Conservation (phyloP, 2,888 invertebrate genomes). For the Teleiodes luculella region DNA sequence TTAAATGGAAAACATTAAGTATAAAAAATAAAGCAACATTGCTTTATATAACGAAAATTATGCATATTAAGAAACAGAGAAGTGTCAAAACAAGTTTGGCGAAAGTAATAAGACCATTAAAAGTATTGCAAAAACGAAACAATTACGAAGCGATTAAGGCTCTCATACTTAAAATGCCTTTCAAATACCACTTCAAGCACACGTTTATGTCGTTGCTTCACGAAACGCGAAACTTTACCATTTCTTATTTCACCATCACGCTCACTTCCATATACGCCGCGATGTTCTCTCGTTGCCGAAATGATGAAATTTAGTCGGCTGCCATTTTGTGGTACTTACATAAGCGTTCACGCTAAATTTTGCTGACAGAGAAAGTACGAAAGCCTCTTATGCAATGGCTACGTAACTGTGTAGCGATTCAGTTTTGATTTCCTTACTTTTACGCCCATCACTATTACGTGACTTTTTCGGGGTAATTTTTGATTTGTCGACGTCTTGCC, state of each 20-base stretch:
- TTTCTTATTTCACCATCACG: slow-evolving; percentile 60
- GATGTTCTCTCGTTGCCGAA: slow-evolving; percentile 64
- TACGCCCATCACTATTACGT: slow-evolving; percentile 70
- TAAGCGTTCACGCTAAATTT: slow-evolving; percentile 74
- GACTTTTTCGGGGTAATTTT: slow-evolving; percentile 55
- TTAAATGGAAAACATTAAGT: background rate
- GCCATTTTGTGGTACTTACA: slow-evolving; percentile 66
- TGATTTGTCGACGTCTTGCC: slow-evolving; percentile 32
- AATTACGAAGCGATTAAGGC: slow-evolving; percentile 1
- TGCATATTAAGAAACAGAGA: background rate
- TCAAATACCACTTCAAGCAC: slow-evolving; percentile 10
- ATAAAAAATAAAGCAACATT: background rate
- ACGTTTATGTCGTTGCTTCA: slow-evolving; percentile 7
- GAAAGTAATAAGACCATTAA: background rate
- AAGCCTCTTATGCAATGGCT: slow-evolving; percentile 70
- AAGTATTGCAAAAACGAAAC: background rate
- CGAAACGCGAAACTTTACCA: slow-evolving; percentile 24
- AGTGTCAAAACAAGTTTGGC: background rate
- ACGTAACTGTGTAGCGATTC: slow-evolving; percentile 70
- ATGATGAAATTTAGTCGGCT: slow-evolving; percentile 75
- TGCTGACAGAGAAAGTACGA: slow-evolving; percentile 78
- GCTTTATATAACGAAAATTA: background rate
- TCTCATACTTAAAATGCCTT: slow-evolving; percentile 4
- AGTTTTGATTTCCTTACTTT: slow-evolving; percentile 77
- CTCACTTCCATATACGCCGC: slow-evolving; percentile 56